phyloP scores from a whole-genome alignment of 2,888 invertebrate species.

The Neocrepidodera transversa region DNA sequence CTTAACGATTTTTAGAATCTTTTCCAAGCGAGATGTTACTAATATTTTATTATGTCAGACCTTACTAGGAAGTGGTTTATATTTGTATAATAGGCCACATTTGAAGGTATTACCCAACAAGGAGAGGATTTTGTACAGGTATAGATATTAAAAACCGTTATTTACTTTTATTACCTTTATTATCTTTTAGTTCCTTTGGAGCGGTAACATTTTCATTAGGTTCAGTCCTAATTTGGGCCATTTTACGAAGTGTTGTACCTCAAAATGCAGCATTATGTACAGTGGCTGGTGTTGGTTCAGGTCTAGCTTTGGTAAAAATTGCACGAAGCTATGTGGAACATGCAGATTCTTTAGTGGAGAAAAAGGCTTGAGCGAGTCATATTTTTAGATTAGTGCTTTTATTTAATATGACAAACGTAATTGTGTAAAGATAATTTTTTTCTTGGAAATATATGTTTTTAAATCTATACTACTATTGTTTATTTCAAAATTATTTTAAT shows the following conservation, averaged over 20 bases:
- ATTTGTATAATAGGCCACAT: conserved; percentile 82
- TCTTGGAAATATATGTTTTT: conserved; percentile 5
- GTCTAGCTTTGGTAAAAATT: conserved; percentile 66
- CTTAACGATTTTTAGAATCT: conserved; percentile 65
- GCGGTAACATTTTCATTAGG: conserved; percentile 88
- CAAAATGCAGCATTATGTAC: conserved; percentile 72
- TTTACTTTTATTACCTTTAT: not conserved
- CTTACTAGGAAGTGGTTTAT: conserved; percentile 82
- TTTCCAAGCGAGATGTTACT: conserved; percentile 78
- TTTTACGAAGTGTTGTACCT: conserved; percentile 80
- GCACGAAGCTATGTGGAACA: conserved; percentile 55
- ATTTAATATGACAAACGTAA: not conserved
- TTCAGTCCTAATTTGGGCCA: conserved; percentile 88
- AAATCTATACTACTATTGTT: too few relatives aligned
- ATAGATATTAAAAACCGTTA: conserved; percentile 33
- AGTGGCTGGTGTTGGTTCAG: conserved; percentile 73
- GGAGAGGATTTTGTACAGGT: conserved; percentile 74
- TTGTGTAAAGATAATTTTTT: not conserved
- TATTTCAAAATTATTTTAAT: too few relatives aligned
- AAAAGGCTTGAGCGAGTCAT: conserved; percentile 21
- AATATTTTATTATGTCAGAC: conserved; percentile 83
- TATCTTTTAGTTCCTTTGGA: conserved; percentile 67
- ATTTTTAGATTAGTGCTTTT: conserved; percentile 4
- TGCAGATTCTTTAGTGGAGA: conserved; percentile 51
- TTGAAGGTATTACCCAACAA: conserved; percentile 70